Percentiles rank a stretch among this genome's conserved stretches.
These are phyloP conservation scores for Caenorhabditis virilis DNA, from an alignment of 2,888 invertebrate genomes.

Conservation along the genomic window DNA sequence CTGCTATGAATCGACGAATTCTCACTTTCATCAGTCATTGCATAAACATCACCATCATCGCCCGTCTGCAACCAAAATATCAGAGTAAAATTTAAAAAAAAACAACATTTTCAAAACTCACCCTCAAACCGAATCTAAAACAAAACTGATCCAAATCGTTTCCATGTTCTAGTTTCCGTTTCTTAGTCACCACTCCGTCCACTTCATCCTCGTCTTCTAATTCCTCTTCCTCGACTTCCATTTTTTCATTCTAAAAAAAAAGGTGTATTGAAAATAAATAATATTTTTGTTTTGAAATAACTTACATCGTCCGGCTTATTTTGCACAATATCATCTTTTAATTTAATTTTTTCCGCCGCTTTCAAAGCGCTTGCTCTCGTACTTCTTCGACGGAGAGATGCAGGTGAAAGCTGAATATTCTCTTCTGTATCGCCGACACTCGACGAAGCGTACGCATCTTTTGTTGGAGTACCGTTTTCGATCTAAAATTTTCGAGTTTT, in stretches of 20 bases:
- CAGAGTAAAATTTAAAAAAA: background rate
- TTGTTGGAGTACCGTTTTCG: conserved; percentile 30
- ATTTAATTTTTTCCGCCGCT: conserved; percentile 64
- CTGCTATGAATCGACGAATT: conserved; percentile 64
- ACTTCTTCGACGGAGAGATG: conserved; percentile 54
- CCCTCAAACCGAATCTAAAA: conserved; percentile 60
- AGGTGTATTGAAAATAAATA: too few relatives aligned
- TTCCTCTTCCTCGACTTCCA: conserved; percentile 12
- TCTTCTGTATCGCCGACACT: conserved; percentile 18
- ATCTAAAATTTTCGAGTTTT: conserved; percentile 1
- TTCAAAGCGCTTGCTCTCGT: conserved; percentile 64
- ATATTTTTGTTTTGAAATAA: too few relatives aligned
- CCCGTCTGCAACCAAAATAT: conserved; percentile 21
- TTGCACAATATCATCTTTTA: conserved; percentile 50
- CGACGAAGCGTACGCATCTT: conserved; percentile 20
- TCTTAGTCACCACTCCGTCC: conserved; percentile 43
- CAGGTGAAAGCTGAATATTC: conserved; percentile 46
- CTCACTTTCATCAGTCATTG: conserved; percentile 66
- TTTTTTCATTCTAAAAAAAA: conserved; percentile 4
- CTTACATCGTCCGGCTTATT: too few relatives aligned
- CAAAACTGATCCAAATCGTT: conserved; percentile 62
- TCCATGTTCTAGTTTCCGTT: conserved; percentile 51
- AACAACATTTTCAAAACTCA: conserved; percentile 1
- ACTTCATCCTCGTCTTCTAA: conserved; percentile 19
- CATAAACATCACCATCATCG: conserved; percentile 56